Base-by-base conservation (phyloP, 2,797 vertebrate genomes). In the Gymnoscopelus braueri region DNA sequence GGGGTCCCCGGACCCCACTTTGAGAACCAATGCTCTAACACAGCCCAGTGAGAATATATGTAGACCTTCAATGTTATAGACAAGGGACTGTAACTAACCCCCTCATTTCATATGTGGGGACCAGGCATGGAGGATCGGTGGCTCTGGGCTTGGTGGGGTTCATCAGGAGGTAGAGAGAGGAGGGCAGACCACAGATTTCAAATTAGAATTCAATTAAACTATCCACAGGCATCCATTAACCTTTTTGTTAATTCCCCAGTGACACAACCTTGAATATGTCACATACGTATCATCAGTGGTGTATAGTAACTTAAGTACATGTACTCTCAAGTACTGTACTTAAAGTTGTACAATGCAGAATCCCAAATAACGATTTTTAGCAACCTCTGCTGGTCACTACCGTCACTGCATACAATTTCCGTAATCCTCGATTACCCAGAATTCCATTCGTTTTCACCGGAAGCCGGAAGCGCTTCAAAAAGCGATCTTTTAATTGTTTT, bases 141-240 rank as follows among this genome's bases (percentile, higher is more conserved):
- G 26, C 47, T 75, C 49, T 70, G 52, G 14, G 11, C 59, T 26
- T 12, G 39, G 5, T n/a, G 44, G 58, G 68, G 63, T 63, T 84
- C 55, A 62, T 78, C 53, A 63, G 32, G 32, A 35, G 32, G 32
- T 35, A 35, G 5, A 53, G 60, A 47, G 15, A 52, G 9, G 44
- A 2, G 52, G 50, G 47, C 5, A 3, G 50, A 48, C 69, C 24
- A 50, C 15, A 64, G 58, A 78, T 75, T 77, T 78, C 6, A 70
- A 35, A 67, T 80, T 79, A 72, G 26, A 83, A 66, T 75, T 80
- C n/a, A 73, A 60, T 79, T 76, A 80, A 51, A 53, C 79, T 13
- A 63, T 35, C 51, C 32, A 44, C 2, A 56, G 32, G 4, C 19
- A 49, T 47, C 60, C 11, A 61, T 52, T 35, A 8, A 58, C 56